A percentile compares a stretch with the other conserved stretches of the same genome.
phyloP scores from a whole-genome alignment of 1,140 invertebrate genomes.

The Halictus rubicundus region DNA sequence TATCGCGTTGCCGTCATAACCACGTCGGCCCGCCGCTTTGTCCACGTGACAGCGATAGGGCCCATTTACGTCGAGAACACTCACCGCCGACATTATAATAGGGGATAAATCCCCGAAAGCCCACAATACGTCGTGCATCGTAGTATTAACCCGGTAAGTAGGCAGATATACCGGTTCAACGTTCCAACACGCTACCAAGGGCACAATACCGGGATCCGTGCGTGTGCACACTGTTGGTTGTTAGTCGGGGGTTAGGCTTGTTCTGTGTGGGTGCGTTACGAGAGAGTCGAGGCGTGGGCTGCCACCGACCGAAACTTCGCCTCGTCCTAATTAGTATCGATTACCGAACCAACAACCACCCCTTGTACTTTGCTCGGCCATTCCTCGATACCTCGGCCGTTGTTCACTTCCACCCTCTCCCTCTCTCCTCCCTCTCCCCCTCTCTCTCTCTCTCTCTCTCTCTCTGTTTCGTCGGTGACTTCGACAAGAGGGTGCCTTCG shows the following conservation, averaged over 20 bases:
- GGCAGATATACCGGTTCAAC: constrained; percentile 33
- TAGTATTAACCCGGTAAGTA: constrained; percentile 54
- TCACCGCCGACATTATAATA: constrained; percentile 64
- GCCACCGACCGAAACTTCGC: constrained; percentile 53
- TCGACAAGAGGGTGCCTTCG: neutral
- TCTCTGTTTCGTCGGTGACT: neutral
- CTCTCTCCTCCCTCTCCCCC: no score
- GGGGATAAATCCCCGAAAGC: constrained; percentile 69
- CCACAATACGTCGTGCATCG: constrained; percentile 65
- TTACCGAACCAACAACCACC: constrained; percentile 52
- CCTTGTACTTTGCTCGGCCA: neutral
- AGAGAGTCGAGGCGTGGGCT: constrained; percentile 10
- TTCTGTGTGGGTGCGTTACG: neutral
- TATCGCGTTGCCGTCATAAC: constrained; percentile 74
- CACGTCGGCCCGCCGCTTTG: constrained; percentile 70
- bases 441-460: no score
- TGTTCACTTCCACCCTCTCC: neutral
- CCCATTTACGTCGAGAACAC: constrained; percentile 72
- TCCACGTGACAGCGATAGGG: constrained; percentile 74
- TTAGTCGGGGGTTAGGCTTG: no score
- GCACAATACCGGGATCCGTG: no score
- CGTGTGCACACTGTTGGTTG: neutral
- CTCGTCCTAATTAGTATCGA: constrained; percentile 64
- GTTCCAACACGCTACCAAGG: neutral
- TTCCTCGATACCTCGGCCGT: neutral